Base-by-base conservation (phyloP, 1,140 invertebrate species). In the Nasonia vitripennis region DNA sequence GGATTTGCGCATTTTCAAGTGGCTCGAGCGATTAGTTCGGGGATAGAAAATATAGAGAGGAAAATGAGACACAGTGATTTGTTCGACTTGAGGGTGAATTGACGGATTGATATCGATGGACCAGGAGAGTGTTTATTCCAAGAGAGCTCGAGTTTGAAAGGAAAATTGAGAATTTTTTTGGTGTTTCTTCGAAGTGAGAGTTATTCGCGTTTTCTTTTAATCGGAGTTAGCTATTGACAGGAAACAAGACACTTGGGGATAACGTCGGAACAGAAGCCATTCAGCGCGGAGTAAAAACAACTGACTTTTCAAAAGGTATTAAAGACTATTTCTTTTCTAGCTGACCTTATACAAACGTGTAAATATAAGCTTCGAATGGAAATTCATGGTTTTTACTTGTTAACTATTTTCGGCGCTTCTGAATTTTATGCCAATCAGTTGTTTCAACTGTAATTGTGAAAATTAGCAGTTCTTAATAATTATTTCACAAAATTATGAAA, bases 1-100 rank as follows among this genome's bases (percentile, higher is more conserved):
- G 85, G 81, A 67, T 67, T 27, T 73, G 41, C 41, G 34, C n/a
- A 11, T 23, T 77, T 27, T 41, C 23, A 7, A 20, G 48, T 34
- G 9, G 45, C 37, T 17, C 37, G 67, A 45, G 1, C 12, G 71
- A 51, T 84, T 67, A 74, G 12, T 2, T 48, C 34, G 10, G 11
- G 70, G 23, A 62, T 45, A 23, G 12, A 55, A 17, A 20, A 31
- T 0, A 12, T 31, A n/a, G 48, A 1, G 9, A 78, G 3, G 48
- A 84, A 78, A 84, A 84, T 84, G 83, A 70, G 62, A 78, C 67
- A 34, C 45, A n/a, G 71, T 27, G 71, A 14, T 6, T 45, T 14
- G 34, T 45, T 41, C 14, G 34, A 20, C 31, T 11, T 14, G n/a
- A 68, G 4, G 67, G 55, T 73, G 68, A 70, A 81, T 73, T 71